Base-by-base conservation (phyloP, 2,888 invertebrate genomes). In the Pogonocherus hispidulus region DNA sequence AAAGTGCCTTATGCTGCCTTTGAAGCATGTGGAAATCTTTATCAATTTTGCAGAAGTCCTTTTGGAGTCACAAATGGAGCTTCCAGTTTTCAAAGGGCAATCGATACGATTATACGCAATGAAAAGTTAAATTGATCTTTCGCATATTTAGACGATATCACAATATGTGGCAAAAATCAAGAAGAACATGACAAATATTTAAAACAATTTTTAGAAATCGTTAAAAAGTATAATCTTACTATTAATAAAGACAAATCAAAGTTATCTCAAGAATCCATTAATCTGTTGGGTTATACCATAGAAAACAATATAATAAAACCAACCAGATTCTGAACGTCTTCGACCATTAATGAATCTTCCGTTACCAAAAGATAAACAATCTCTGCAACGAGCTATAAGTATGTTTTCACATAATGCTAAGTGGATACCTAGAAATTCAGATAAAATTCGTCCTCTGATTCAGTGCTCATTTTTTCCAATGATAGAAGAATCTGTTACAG, bases 21-120 rank as follows among this genome's bases (percentile, higher is more conserved):
- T 44, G 54, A 54, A 44, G 52, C 63, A 52, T 6, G 41, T 41
- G 52, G 52, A 49, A 44, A 20, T 11, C 32, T 52, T 2, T 55
- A 35, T 37, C 55, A 55, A n/a, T 55, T 55, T n/a, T 19, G 19
- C 6, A 32, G 37, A 55, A 52, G 51, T 20, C 63, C 18, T 3
- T 63, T 63, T 41, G 52, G 54, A 16, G 54, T 52, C 11, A 63
- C 63, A 4, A 52, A 63, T 54, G 63, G 52, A 16, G 52, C 52
- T 11, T 51, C 63, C 8, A 35, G 52, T 41, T 63, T 63, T 18
- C 63, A 51, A 22, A 16, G 37, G 8, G 22, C 16, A 2, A 63
- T 63, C 14, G 14, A 63, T 41, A n/a, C 3, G 3, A 63, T 63
- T 14, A 63, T 63, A 1, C 2, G 41, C 20, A 18, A 63, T 5